Conservation (phyloP, 2,797 vertebrate species). For the Mycteria americana region DNA sequence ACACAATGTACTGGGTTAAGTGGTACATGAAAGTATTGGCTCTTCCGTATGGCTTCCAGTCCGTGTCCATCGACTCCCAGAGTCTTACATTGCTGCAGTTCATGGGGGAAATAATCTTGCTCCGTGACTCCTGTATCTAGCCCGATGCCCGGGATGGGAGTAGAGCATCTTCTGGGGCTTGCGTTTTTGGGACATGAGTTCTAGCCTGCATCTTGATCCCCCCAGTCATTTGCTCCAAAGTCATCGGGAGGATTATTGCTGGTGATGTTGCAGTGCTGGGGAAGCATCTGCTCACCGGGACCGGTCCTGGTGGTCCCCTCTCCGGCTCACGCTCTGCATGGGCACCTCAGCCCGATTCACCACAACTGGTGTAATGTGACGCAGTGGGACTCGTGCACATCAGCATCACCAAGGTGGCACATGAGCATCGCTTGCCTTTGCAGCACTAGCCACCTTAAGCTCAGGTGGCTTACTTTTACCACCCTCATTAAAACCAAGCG, state of each 20-base stretch:
- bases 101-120: background rate
- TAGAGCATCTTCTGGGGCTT: background rate
- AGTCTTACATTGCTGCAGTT: background rate
- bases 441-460: background rate
- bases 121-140: fast-evolving
- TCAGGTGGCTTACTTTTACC: background rate
- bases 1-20: fast-evolving
- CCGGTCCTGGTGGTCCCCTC: background rate
- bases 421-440: background rate
- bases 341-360: fast-evolving
- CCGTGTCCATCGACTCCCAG: fast-evolving
- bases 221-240: fast-evolving
- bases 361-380: background rate
- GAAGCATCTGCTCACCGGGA: background rate
- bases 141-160: background rate
- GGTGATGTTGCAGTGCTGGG: background rate
- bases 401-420: too few relatives aligned
- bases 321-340: background rate
- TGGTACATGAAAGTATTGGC: background rate
- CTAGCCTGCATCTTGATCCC: background rate
- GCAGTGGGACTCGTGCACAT: background rate
- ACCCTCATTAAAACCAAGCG: background rate
- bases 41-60: background rate
- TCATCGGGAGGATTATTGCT: background rate
- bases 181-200: background rate